Base-by-base conservation (phyloP, 1,140 invertebrate species). In the Limonius californicus region DNA sequence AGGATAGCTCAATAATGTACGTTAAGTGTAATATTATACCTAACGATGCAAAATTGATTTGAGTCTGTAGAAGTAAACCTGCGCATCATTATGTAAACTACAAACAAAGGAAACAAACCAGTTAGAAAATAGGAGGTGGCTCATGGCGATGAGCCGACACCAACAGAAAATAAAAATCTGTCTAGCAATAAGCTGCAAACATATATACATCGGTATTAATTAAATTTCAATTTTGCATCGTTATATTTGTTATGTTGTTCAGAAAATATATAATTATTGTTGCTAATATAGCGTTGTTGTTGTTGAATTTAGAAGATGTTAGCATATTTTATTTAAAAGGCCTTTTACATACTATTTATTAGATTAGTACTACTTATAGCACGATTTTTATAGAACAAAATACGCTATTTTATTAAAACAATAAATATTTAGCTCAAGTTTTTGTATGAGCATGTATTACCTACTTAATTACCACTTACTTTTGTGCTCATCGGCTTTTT, bases 221-320 rank as follows among this genome's bases (percentile, higher is more conserved):
- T n/a, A n/a, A n/a, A n/a, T n/a, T 6, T 39, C 8, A 39, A 39
- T 39, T 21, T 50, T 18, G 45, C 20, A 50, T 50, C 16, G 16
- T 23, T 55, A 55, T 14, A 55, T 32, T 55, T 55, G 53, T 55
- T 55, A 32, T 55, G 53, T 55, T 55, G 27, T 55, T 50, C 53
- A 27, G 15, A 55, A 55, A 7, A 55, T 69, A 70, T 70, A 72
- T 66, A 69, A 57, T 72, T 67, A 72, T 70, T 70, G 70, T 72
- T 72, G 70, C 70, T 71, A 71, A 66, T 63, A 66, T 61, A 68
- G 67, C 66, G 21, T 32, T 55, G 63, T 70, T 72, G 68, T 72
- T 72, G 69, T 72, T 72, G 70, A 63, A 72, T 69, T 69, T 62
- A 65, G 61, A 68, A 61, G 63, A 68, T 66, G 53, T 23, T 23